phyloP scores from a whole-genome alignment of 1,140 invertebrate species.

The Portunus trituberculatus region DNA sequence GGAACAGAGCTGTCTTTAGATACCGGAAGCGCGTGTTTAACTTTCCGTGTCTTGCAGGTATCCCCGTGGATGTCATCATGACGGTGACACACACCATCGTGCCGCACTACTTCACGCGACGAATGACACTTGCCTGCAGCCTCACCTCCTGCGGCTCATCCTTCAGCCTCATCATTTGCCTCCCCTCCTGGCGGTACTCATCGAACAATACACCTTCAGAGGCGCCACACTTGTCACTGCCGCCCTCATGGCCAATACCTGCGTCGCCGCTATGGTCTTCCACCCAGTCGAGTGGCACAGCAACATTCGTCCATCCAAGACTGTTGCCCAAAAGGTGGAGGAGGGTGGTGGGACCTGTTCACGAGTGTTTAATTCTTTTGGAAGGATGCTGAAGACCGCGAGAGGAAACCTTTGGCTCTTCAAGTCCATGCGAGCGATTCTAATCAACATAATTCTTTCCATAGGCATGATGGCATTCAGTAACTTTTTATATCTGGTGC shows the following conservation, averaged over 20 bases:
- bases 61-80: background rate
- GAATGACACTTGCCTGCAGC: background rate
- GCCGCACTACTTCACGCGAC: slow-evolving; percentile 15
- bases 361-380: background rate
- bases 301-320: background rate
- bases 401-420: background rate
- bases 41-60: background rate
- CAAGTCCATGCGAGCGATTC: background rate
- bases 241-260: background rate
- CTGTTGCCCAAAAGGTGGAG: background rate
- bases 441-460: background rate
- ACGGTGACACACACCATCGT: slow-evolving; percentile 11
- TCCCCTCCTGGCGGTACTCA: background rate
- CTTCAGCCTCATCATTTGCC: slow-evolving; percentile 33
- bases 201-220: background rate
- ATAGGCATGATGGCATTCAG: background rate
- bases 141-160: background rate
- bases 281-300: slow-evolving; percentile 24
- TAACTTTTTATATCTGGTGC: slow-evolving; percentile 9
- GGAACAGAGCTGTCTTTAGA: background rate
- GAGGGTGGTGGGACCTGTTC: background rate
- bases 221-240: background rate
- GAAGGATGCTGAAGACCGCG: background rate
- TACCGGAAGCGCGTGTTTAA: too few relatives aligned
- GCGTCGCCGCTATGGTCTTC: slow-evolving; percentile 33